Evolutionary conservation across 2,888 invertebrate species (phyloP).

Genomic region (Elysia crispata): DNA sequence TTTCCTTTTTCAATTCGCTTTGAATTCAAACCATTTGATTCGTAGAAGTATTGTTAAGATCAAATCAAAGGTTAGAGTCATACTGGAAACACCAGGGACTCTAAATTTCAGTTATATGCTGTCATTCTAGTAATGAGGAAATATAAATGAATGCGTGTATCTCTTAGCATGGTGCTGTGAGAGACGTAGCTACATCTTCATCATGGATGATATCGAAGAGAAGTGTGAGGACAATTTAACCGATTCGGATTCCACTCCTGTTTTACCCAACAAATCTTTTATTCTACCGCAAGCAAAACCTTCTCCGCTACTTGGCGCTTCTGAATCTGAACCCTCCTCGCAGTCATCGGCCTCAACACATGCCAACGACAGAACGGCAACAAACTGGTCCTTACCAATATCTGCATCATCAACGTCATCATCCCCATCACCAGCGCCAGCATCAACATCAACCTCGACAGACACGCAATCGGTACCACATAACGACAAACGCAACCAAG

Average conservation of each 20-base stretch:
- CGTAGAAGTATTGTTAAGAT: no score
- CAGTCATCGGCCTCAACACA: no score
- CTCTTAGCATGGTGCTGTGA: background rate
- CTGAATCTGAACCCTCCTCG: no score
- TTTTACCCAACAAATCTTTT: background rate
- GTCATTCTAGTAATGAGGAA: no score
- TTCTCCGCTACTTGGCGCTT: no score
- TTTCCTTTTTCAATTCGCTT: no score
- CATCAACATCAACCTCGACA: background rate
- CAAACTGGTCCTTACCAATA: background rate
- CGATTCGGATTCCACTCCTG: slow-evolving; percentile 16
- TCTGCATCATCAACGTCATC: background rate
- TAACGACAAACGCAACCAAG: background rate
- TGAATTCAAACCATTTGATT: no score
- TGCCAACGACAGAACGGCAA: no score
- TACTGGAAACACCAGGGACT: no score
- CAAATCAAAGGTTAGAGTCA: background rate
- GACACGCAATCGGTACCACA: no score
- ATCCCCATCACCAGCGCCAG: background rate
- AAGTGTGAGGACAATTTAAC: slow-evolving; percentile 28
- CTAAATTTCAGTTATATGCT: no score
- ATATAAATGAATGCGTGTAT: background rate
- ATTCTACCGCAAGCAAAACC: background rate
- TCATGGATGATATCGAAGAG: slow-evolving; percentile 42
- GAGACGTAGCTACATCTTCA: background rate